phyloP scores from a whole-genome alignment of 1,140 invertebrate species.

The Saxidomus purpurata region DNA sequence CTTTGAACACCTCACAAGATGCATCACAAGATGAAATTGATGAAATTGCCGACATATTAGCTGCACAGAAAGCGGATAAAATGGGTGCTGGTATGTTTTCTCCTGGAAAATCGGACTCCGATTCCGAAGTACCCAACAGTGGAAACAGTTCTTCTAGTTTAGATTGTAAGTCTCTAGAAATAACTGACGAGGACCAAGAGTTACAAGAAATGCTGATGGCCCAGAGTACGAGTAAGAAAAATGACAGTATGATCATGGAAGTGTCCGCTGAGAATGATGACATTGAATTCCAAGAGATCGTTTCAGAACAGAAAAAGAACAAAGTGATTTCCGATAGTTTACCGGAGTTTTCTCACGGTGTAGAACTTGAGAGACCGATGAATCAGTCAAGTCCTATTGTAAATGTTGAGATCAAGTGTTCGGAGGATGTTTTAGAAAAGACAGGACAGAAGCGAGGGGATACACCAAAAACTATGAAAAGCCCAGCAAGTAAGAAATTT shows the following conservation, averaged over 20 bases:
- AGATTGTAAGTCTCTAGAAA: slow-evolving; percentile 57
- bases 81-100: not conserved
- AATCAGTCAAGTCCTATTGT: slow-evolving; percentile 67
- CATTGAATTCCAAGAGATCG: slow-evolving; percentile 47
- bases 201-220: slow-evolving; percentile 43
- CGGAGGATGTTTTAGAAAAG: slow-evolving; percentile 53
- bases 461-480: slow-evolving; percentile 66
- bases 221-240: slow-evolving; percentile 13
- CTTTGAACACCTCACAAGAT: slow-evolving; percentile 54
- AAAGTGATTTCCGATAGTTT: not conserved
- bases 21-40: slow-evolving; percentile 58
- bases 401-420: slow-evolving; percentile 58
- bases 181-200: slow-evolving; percentile 51
- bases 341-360: not conserved
- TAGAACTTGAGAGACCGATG: slow-evolving; percentile 29
- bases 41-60: slow-evolving; percentile 52
- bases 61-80: slow-evolving; percentile 49
- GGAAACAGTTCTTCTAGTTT: slow-evolving; percentile 37
- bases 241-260: slow-evolving; percentile 27
- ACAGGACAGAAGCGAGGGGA: slow-evolving; percentile 64
- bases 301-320: slow-evolving; percentile 44
- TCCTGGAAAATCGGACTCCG: slow-evolving; percentile 20
- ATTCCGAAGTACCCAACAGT: not conserved
- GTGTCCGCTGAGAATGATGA: slow-evolving; percentile 47
- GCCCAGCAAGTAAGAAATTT: slow-evolving; percentile 74